Evolutionary conservation across 2,888 invertebrate genomes (phyloP), one percentile per base, ranked within the genome.

Genomic region (Toxonevra muliebris): DNA sequence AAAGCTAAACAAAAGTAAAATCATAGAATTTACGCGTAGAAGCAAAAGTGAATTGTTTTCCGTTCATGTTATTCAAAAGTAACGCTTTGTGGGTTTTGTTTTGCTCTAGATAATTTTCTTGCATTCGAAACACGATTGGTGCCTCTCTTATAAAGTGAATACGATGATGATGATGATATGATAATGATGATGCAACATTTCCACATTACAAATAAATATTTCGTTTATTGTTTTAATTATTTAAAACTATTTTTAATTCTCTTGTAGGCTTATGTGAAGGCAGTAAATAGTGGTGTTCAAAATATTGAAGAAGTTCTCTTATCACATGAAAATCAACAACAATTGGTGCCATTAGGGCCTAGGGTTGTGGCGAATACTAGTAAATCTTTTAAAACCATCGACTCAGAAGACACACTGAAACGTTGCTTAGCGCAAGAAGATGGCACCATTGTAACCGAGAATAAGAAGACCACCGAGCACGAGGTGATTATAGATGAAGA

Each of bases 381-480:
- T 73, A 91, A 91, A 73, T 91, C 90, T 75, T 91, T 90, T 76
- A 94, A 94, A 83, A 92, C 93, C 62, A 90, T 93, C 81, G 94
- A 95, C 84, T 94, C 94, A 72, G 95, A 95, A 87, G 93, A 94
- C 80, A 92, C 91, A 71, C 87, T 89, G 76, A 92, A 94, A 84
- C 87, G 91, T 71, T 92, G 92, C 79, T 91, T 93, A 58, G 88
- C 93, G 59, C 90, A 91, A 75, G 89, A 92, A 45, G 93, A 95
- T 87, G 96, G 96, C 43, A 91, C 92, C 73, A 89, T 96, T 78
- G 90, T 95, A 75, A 95, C 95, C 10, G 95, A 96, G 87, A 93
- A 91, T 72, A 90, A 91, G 78, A 91, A 91, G 78, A 93, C 91
- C 66, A 92, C 92, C 73, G 93, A 94, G 82, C 94, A 94, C 88